Percentiles rank a stretch among this genome's conserved stretches.
Conservation (phyloP, 1,140 invertebrate genomes). For the Zaprionus gabonicus region DNA sequence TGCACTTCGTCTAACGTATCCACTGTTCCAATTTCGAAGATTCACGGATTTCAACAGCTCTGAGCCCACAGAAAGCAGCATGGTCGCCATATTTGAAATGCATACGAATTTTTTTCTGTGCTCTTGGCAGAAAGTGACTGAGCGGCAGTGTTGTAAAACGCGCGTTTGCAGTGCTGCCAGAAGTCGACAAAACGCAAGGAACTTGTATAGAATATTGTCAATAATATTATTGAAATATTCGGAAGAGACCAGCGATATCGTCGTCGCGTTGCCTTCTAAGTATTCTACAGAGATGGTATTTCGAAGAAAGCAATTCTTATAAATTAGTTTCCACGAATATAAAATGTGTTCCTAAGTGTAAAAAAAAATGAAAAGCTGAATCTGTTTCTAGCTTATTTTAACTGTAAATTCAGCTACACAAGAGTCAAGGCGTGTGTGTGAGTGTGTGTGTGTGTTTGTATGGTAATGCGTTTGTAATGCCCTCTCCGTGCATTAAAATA, state of each 20-base stretch:
- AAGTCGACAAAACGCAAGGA: background rate
- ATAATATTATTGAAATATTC: too few species aligned
- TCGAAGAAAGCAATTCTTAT: background rate
- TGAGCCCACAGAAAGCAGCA: conserved; percentile 34
- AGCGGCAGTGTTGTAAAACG: conserved; percentile 24
- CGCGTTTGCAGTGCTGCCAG: background rate
- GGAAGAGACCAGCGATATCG: too few species aligned
- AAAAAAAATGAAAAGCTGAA: background rate
- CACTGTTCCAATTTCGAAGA: conserved; percentile 3
- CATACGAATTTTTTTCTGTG: background rate
- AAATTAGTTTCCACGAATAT: background rate
- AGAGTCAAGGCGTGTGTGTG: background rate
- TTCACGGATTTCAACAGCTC: conserved; percentile 39
- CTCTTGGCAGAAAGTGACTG: background rate
- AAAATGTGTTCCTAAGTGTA: background rate
- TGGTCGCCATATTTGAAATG: conserved; percentile 45
- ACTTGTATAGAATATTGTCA: too few species aligned
- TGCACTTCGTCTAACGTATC: conserved; percentile 10
- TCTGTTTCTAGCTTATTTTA: background rate
- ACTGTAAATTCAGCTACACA: conserved; percentile 14
- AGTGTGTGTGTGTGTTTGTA: background rate
- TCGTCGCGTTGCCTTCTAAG: too few species aligned
- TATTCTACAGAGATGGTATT: background rate
- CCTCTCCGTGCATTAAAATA: conserved; percentile 23
- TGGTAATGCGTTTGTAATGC: conserved; percentile 25